A percentile compares a stretch with the other conserved stretches of the same genome.
phyloP scores from a whole-genome alignment of 2,113 vertebrate genomes.

The Clarias macrocephalus region DNA sequence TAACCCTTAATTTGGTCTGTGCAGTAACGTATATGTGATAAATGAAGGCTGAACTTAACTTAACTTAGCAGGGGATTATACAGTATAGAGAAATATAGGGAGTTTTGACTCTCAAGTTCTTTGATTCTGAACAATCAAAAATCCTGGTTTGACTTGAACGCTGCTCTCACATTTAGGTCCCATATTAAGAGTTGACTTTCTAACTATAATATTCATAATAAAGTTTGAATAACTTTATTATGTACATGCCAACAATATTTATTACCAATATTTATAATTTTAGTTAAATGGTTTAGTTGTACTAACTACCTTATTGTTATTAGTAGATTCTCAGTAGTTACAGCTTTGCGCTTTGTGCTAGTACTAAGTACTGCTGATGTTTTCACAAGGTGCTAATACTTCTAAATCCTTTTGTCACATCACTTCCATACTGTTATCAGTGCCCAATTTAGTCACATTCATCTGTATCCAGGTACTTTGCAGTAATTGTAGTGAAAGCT shows the following conservation, averaged over 20 bases:
- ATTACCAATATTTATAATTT: not conserved
- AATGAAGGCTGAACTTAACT: too few relatives aligned
- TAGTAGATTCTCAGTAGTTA: not conserved
- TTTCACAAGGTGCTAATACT: not conserved
- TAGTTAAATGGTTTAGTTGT: not conserved
- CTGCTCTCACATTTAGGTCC: not conserved
- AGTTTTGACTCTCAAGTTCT: too few relatives aligned
- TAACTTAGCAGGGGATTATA: too few relatives aligned
- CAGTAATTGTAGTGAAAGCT: not conserved
- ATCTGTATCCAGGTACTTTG: not conserved
- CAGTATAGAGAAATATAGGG: too few relatives aligned
- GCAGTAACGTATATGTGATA: too few relatives aligned
- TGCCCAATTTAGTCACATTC: not conserved
- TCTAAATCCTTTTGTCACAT: not conserved
- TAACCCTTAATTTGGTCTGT: too few relatives aligned
- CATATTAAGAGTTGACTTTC: not conserved
- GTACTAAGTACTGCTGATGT: not conserved
- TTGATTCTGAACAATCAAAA: too few relatives aligned
- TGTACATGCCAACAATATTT: not conserved
- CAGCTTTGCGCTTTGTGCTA: not conserved
- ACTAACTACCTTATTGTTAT: not conserved
- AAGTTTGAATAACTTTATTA: not conserved
- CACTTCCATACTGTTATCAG: not conserved
- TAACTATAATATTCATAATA: not conserved
- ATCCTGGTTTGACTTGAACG: too few relatives aligned